Evolutionary conservation across 1,140 invertebrate genomes (phyloP), one percentile per base, ranked within the genome.

Genomic region (Drosophila tristis): DNA sequence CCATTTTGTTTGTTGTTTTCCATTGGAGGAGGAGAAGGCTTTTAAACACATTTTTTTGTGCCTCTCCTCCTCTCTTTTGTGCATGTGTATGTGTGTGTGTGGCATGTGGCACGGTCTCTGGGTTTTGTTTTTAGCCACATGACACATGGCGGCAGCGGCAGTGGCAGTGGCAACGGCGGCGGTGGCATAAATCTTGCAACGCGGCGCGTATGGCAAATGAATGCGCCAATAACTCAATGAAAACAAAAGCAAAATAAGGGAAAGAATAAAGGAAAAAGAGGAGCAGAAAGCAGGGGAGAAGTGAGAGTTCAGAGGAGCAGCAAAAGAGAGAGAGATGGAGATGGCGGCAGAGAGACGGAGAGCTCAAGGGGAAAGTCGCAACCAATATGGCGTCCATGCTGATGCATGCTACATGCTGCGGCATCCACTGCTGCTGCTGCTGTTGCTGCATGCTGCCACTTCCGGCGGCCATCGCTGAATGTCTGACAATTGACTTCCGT

Each of bases 171-270:
- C 35, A 35, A 11, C 35, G 11, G 11, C 35, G 11, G 35, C 35
- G 35, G 35, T 39, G 11, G 71, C 74, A 87, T 87, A 87, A 87
- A 87, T 87, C 82, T 87, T 87, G 82, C 53, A 89, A 13, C 35
- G 35, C 82, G 82, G 57, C 74, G 75, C 84, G 79, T 87, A 87
- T 87, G 82, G 82, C 82, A 87, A 87, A 87, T 89, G 84, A 87
- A 87, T 87, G 84, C 84, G 82, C 82, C 82, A 87, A 87, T 87
- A 87, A 89, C 82, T 87, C 82, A 87, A 87, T 87, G 82, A 77
- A 59, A 62, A 39, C 23, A 29, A 56, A 25, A 57, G 56, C 35
- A 50, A 48, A 31, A 72, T 6, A 57, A 31, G 35, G 4, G n/a
- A 54, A 57, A 72, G 68, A 77, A 66, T 50, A 6, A 76, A 68